Evolutionary conservation across 2,113 vertebrate genomes (phyloP).

Genomic region (Sula dactylatra): DNA sequence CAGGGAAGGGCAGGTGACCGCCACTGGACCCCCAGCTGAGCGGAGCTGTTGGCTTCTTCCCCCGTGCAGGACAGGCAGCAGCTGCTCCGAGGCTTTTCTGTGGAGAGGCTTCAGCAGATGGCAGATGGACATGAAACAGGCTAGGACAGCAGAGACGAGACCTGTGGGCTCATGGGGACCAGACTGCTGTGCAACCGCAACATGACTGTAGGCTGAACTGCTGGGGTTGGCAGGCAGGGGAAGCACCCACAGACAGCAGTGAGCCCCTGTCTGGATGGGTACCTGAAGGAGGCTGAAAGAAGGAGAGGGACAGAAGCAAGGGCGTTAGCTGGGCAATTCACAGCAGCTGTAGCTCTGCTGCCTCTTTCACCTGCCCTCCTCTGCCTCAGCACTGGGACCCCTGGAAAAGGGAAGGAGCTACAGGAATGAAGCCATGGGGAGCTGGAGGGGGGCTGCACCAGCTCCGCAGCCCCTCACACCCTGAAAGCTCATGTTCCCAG

Average conservation of each 20-base stretch:
- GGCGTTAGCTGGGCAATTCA: background rate
- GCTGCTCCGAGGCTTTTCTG: background rate
- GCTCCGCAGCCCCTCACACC: background rate
- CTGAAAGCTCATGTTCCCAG: background rate
- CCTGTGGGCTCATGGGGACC: background rate
- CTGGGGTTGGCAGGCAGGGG: fast-evolving
- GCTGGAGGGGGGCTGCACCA: background rate
- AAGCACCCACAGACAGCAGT: background rate
- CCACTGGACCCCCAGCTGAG: fast-evolving
- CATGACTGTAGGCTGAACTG: background rate
- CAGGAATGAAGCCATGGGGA: background rate
- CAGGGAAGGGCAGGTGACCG: background rate
- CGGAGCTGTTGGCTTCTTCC: background rate
- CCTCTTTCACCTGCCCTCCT: background rate
- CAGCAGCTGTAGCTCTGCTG: background rate
- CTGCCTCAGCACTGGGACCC: background rate
- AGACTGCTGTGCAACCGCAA: background rate
- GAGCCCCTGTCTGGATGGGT: fast-evolving
- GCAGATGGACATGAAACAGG: background rate
- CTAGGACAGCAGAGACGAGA: background rate
- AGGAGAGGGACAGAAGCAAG: background rate
- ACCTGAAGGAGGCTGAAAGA: background rate
- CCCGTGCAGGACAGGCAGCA: fast-evolving
- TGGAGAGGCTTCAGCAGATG: background rate
- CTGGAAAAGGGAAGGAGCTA: background rate